Percentiles rank a stretch among this genome's conserved stretches.
Evolutionary conservation across 2,113 vertebrate species (phyloP).

Genomic region (Oryzias woworae): DNA sequence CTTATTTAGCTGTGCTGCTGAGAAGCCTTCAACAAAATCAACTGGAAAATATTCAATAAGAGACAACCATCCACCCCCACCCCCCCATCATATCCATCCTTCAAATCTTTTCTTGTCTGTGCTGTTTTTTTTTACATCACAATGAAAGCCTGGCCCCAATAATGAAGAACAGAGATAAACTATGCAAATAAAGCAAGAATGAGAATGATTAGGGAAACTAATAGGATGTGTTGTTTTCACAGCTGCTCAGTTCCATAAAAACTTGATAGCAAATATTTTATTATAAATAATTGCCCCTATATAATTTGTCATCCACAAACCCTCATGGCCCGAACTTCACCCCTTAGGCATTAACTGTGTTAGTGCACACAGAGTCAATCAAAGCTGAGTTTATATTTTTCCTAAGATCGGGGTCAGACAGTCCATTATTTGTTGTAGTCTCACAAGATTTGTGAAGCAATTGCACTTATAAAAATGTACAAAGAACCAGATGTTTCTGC

Average conservation of each 20-base stretch:
- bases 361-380: too few relatives aligned
- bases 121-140: slow-evolving; percentile 55
- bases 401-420: too few relatives aligned
- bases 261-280: slow-evolving; percentile 1
- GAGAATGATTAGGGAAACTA: slow-evolving; percentile 75
- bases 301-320: too few relatives aligned
- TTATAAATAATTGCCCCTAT: neutral
- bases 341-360: too few relatives aligned
- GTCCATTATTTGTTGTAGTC: too few relatives aligned
- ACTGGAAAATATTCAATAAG: slow-evolving; percentile 75
- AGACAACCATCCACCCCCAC: slow-evolving; percentile 34
- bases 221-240: slow-evolving; percentile 78
- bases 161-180: slow-evolving; percentile 74
- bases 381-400: too few relatives aligned
- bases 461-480: too few relatives aligned
- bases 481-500: too few relatives aligned
- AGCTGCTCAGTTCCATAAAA: slow-evolving; percentile 74
- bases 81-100: slow-evolving; percentile 22
- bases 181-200: slow-evolving; percentile 75
- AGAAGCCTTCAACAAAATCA: slow-evolving; percentile 75
- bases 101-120: slow-evolving; percentile 42
- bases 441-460: too few relatives aligned
- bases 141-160: slow-evolving; percentile 64
- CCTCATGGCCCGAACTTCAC: too few relatives aligned
- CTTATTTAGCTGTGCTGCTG: slow-evolving; percentile 73